A percentile compares a stretch with the other conserved stretches of the same genome.
phyloP scores from a whole-genome alignment of 2,113 vertebrate species.

The Burhinus oedicnemus region DNA sequence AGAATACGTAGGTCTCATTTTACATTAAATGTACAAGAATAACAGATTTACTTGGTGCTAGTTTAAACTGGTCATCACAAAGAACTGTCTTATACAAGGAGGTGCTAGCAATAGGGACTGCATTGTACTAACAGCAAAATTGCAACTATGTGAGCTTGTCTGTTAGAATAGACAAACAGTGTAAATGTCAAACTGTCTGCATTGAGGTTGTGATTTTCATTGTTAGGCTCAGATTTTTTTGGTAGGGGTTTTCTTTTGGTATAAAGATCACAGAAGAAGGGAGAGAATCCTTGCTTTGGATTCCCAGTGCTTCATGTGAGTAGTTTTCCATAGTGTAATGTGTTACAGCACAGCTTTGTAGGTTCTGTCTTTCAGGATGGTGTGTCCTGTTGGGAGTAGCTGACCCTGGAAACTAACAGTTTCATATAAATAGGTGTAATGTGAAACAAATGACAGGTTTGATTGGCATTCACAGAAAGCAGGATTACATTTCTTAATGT shows the following conservation, averaged over 20 bases:
- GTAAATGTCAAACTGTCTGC: background rate
- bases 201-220: background rate
- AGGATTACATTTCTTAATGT: background rate
- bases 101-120: background rate
- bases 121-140: background rate
- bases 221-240: background rate
- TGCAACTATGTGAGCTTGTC: background rate
- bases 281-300: background rate
- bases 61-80: constrained; percentile 16
- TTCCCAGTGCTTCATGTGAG: background rate
- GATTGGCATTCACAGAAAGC: background rate
- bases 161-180: background rate
- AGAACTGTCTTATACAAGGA: background rate
- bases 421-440: background rate
- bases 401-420: background rate
- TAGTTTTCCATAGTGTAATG: background rate
- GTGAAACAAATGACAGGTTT: background rate
- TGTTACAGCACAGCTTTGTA: background rate
- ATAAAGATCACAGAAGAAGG: background rate
- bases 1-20: background rate
- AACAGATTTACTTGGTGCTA: background rate
- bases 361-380: background rate
- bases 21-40: background rate
- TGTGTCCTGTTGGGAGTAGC: background rate
- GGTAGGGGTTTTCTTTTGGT: accelerated